Conservation (phyloP, 2,888 invertebrate genomes). For the Machimus atricapillus region DNA sequence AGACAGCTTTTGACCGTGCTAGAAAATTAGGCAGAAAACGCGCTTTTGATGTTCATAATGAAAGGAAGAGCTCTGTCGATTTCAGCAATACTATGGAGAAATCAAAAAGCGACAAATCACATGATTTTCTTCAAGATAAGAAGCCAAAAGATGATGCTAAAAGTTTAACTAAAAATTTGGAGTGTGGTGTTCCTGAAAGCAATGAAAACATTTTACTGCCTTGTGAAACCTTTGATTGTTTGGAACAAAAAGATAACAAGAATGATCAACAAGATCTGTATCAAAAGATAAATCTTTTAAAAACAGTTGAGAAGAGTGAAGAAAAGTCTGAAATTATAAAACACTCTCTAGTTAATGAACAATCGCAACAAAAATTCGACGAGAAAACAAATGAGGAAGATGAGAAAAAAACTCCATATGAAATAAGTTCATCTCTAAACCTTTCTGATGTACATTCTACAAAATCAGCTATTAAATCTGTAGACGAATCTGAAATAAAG, state of each 20-base stretch:
- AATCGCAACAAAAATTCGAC: neutral
- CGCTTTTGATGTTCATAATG: neutral
- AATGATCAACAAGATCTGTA: neutral
- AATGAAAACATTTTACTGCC: neutral
- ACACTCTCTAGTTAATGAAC: neutral
- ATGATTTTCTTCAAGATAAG: neutral
- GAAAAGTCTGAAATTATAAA: neutral
- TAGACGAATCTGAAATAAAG: neutral
- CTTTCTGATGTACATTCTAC: neutral
- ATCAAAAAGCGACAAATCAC: neutral
- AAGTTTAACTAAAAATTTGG: neutral
- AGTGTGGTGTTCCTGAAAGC: neutral
- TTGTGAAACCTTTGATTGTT: neutral
- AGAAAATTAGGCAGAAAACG: neutral
- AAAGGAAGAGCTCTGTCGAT: neutral
- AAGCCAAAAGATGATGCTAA: neutral
- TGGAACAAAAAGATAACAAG: neutral
- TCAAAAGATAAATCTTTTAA: neutral
- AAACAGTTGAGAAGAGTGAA: neutral
- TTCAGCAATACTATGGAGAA: neutral
- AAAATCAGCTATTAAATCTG: neutral
- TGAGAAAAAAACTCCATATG: neutral
- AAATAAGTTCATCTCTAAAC: neutral
- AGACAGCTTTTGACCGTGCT: neutral
- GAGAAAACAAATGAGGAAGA: neutral